Conservation (phyloP, 2,113 vertebrate species). For the Procavia capensis region DNA sequence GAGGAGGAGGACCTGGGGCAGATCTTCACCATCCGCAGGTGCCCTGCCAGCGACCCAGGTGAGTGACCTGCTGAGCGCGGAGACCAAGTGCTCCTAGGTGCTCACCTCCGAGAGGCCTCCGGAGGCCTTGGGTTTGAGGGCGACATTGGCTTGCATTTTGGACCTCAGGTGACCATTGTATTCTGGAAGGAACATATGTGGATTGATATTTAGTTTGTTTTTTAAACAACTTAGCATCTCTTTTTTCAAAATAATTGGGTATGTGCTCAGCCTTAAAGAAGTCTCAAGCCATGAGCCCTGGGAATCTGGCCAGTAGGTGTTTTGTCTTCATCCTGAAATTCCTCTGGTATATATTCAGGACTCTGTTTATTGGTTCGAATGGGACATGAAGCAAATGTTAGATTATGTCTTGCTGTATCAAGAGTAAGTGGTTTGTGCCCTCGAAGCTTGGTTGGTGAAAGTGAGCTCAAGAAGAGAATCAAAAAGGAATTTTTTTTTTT, state of each 20-base stretch:
- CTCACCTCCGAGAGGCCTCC: not conserved
- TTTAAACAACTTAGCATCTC: not conserved
- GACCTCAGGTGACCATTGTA: accelerated
- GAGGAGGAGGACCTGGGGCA: conserved; percentile 96
- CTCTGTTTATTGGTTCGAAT: not conserved
- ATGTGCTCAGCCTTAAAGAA: not conserved
- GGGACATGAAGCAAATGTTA: not conserved
- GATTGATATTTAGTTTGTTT: not conserved
- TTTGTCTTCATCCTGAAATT: accelerated
- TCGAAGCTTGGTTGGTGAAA: not conserved
- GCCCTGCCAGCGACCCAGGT: conserved; percentile 94
- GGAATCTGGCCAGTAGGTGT: not conserved
- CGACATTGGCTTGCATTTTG: accelerated
- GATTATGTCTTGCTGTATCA: not conserved
- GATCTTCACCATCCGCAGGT: conserved; percentile 98
- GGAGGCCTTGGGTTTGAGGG: not conserved
- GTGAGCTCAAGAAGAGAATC: not conserved
- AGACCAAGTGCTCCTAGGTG: not conserved
- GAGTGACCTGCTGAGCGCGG: conserved; percentile 62
- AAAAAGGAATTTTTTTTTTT: accelerated
- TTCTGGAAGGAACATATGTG: not conserved
- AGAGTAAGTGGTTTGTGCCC: not conserved
- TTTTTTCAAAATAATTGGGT: not conserved
- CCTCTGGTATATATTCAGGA: accelerated
- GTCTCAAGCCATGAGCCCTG: accelerated